Percentiles rank a stretch among this genome's conserved stretches.
Evolutionary conservation across 1,140 invertebrate genomes (phyloP).

Genomic region (Cotesia chilonis): DNA sequence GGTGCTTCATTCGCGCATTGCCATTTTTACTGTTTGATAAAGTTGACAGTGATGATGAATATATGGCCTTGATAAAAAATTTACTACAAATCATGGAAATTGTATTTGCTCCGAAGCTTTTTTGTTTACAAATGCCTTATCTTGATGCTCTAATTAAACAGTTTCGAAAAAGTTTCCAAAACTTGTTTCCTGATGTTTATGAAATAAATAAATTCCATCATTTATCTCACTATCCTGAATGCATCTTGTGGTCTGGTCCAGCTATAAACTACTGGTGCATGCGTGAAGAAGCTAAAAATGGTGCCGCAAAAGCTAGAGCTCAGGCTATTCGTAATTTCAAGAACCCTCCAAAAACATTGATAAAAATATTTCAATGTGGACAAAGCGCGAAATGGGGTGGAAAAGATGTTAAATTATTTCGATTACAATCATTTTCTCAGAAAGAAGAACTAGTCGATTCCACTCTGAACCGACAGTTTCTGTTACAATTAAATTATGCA

Average conservation of each 20-base stretch:
- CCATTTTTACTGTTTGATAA: constrained; percentile 46
- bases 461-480: neutral
- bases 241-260: constrained; percentile 35
- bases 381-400: constrained; percentile 12
- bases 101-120: constrained; percentile 41
- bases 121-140: constrained; percentile 37
- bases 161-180: neutral
- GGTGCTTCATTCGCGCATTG: constrained; percentile 40
- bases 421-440: neutral
- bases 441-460: neutral
- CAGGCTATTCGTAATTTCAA: neutral
- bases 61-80: constrained; percentile 41
- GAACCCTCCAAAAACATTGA: constrained; percentile 7
- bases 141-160: neutral
- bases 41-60: constrained; percentile 36
- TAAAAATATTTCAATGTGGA: neutral
- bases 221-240: constrained; percentile 32
- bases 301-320: constrained; percentile 32
- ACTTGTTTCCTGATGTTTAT: neutral
- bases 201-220: constrained; percentile 37
- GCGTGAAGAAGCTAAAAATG: constrained; percentile 38
- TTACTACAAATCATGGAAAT: constrained; percentile 48
- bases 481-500: neutral
- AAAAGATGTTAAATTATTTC: constrained; percentile 1
- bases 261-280: constrained; percentile 33